phyloP scores from a whole-genome alignment of 2,888 invertebrate genomes.

The Phengaris arion region DNA sequence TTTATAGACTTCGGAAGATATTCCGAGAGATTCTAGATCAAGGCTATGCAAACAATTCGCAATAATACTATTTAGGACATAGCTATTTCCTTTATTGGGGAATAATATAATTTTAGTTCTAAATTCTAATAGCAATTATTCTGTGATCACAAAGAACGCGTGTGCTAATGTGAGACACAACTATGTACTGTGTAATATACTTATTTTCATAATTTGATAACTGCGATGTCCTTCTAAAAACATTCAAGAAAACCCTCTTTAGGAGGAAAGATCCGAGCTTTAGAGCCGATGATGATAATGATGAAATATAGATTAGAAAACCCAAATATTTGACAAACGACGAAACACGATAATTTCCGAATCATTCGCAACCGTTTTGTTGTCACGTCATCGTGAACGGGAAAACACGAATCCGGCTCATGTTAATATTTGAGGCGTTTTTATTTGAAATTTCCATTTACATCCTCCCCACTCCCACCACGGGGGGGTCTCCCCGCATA shows the following conservation, averaged over 20 bases:
- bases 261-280: too few species aligned
- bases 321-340: not conserved
- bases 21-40: constrained; percentile 1
- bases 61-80: constrained; percentile 1
- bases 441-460: constrained; percentile 80
- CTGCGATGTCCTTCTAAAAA: too few species aligned
- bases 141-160: not conserved
- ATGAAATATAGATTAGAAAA: not conserved
- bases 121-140: not conserved
- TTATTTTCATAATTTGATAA: too few species aligned
- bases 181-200: too few species aligned
- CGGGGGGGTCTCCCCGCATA: constrained; percentile 55
- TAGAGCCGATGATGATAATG: not conserved
- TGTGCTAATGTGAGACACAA: too few species aligned
- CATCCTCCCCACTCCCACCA: constrained; percentile 47
- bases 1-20: not conserved
- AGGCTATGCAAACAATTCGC: not conserved
- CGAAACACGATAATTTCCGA: constrained; percentile 13
- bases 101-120: not conserved
- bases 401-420: constrained; percentile 75
- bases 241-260: too few species aligned
- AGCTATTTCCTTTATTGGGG: not conserved
- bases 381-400: constrained; percentile 39
- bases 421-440: constrained; percentile 80
- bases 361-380: constrained; percentile 16